These are phyloP conservation scores for Netelia virgata DNA, from an alignment of 2,888 invertebrate genomes.

Conservation along the genomic window DNA sequence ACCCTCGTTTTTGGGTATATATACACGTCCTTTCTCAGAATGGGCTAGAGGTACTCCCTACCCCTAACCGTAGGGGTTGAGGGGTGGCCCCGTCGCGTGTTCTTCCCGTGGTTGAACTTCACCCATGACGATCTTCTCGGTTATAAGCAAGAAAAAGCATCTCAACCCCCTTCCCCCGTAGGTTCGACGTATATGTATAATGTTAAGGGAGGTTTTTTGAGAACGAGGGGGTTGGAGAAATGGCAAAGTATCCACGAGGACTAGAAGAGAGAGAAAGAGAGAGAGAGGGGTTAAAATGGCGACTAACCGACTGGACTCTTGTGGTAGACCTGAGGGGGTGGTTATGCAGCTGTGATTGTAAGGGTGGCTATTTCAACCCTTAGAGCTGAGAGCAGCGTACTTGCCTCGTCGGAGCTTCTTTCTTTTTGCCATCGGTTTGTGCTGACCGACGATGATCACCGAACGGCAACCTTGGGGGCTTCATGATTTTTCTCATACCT, in stretches of 20 bases:
- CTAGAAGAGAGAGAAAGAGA: slow-evolving; percentile 11
- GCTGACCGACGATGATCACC: slow-evolving; percentile 76
- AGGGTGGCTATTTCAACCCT: slow-evolving; percentile 28
- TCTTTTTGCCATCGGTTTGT: slow-evolving; percentile 80
- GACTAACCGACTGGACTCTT: slow-evolving; percentile 41
- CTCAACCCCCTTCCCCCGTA: not conserved
- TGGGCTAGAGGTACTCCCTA: too few species aligned
- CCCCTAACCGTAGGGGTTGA: slow-evolving; percentile 16
- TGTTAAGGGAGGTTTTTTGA: not conserved
- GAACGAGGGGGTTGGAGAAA: slow-evolving; percentile 28
- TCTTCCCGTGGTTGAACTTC: slow-evolving; percentile 40
- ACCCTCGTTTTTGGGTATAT: not conserved
- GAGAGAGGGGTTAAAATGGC: slow-evolving; percentile 24
- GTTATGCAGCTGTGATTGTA: slow-evolving; percentile 66
- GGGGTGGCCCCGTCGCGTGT: slow-evolving; percentile 21
- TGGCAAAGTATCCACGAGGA: not conserved
- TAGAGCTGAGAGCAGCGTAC: slow-evolving; percentile 8
- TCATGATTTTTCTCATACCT: not conserved
- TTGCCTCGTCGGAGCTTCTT: slow-evolving; percentile 64
- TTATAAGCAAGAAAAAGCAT: slow-evolving; percentile 58
- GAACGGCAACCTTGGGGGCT: not conserved
- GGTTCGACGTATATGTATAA: too few species aligned
- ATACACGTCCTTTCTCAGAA: too few species aligned
- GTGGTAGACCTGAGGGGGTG: slow-evolving; percentile 30
- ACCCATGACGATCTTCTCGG: not conserved